Conservation (phyloP, 2,888 invertebrate genomes). For the Eucera pruinosa region DNA sequence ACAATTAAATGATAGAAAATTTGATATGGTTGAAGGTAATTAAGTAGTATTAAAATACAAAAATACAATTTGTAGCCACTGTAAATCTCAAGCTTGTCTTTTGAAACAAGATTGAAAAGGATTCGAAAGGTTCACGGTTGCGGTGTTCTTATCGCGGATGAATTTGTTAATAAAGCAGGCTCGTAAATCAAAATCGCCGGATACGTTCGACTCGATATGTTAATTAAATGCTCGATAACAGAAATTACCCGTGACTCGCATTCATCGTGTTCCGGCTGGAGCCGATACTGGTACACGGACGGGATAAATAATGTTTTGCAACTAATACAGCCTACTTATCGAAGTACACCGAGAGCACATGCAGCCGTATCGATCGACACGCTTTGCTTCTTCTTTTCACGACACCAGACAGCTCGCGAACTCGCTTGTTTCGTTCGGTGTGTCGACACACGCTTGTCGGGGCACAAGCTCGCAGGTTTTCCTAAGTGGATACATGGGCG, state of each 20-base stretch:
- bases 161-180: conserved; percentile 40
- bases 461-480: conserved; percentile 29
- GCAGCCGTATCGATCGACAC: conserved; percentile 51
- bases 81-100: not conserved
- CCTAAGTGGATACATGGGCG: conserved; percentile 34
- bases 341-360: conserved; percentile 45
- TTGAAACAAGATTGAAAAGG: not conserved
- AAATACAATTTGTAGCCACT: too few relatives aligned
- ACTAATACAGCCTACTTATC: conserved; percentile 57
- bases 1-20: too few relatives aligned
- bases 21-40: too few relatives aligned
- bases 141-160: conserved; percentile 22
- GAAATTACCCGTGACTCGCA: conserved; percentile 50
- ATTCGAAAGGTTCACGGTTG: conserved; percentile 2
- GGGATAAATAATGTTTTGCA: conserved; percentile 51
- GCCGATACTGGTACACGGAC: conserved; percentile 23
- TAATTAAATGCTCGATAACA: conserved; percentile 61
- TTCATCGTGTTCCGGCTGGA: conserved; percentile 33
- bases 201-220: conserved; percentile 52
- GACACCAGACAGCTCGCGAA: conserved; percentile 16
- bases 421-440: conserved; percentile 43
- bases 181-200: conserved; percentile 58
- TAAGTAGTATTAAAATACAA: too few relatives aligned
- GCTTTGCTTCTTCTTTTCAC: conserved; percentile 45
- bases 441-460: conserved; percentile 18